These are phyloP conservation scores for Pholis gunnellus DNA, from an alignment of 2,113 vertebrate species.

Conservation along the genomic window DNA sequence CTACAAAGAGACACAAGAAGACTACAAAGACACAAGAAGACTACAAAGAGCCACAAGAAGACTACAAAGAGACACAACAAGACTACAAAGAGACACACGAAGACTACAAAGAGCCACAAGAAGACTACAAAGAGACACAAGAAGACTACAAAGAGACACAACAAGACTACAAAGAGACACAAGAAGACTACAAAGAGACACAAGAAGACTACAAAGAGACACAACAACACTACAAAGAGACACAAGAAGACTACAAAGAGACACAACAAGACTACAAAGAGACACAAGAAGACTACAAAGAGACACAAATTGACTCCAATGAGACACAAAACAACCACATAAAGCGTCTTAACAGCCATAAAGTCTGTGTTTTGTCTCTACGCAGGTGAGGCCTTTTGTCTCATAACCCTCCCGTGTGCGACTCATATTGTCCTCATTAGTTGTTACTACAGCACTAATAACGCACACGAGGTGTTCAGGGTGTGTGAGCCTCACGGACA, in stretches of 20 bases:
- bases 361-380: no score
- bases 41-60: no score
- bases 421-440: not conserved
- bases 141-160: not conserved
- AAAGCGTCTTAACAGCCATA: no score
- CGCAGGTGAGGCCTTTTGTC: not conserved
- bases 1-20: not conserved
- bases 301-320: no score
- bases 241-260: no score
- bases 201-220: not conserved
- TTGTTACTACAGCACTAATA: not conserved
- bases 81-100: not conserved
- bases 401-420: not conserved
- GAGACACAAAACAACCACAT: not conserved
- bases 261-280: no score
- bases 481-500: constrained; percentile 3
- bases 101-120: no score
- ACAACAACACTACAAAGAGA: not conserved
- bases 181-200: not conserved
- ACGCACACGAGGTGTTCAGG: not conserved
- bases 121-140: not conserved
- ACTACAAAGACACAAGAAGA: no score
- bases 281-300: no score
- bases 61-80: not conserved
- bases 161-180: not conserved